Base-by-base conservation (phyloP, 2,797 vertebrate species). In the Trematomus bernacchii region DNA sequence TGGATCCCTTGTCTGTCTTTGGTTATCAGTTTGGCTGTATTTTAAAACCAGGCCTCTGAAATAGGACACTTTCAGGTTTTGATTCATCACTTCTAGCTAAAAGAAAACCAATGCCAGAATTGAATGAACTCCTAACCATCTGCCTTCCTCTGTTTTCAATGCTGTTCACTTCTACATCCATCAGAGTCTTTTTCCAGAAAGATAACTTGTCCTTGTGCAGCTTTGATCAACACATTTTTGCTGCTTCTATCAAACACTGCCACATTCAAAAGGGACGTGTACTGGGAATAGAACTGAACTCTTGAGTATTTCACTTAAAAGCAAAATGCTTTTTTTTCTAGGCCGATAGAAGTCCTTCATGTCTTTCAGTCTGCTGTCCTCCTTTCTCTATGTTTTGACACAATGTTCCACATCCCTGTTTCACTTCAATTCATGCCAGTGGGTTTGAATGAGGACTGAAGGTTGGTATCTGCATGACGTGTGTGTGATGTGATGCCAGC, bases 401-500 rank as follows among this genome's bases (percentile, higher is more conserved):
- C 18, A 12, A 9, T 18, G 30, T 48, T 48, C 33, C 44, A 18
- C 6, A 43, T 46, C 23, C 18, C 48, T 10, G 44, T 54, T 62
- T 54, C 12, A 62, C 23, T 71, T 40, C 18, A 21, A 2, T 16
- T 43, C 1, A 19, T 21, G 21, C 27, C 54, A 1, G n/a, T 47
- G 27, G 47, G 21, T 54, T 9, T 59, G 10, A 10, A 1, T 51
- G 65, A 51, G 1, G 3, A 13, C 2, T 52, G 52, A 48, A 51
- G 46, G 62, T 55, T 52, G n/a, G 4, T 43, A 14, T 13, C 3
- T 52, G 19, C 50, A 53, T 40, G 5, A 40, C 53, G 12, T 60
- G 23, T n/a, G 40, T 42, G 60, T 50, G 76, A 71, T 40, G 27
- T 14, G 70, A 77, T 70, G 73, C 54, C 73, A 71, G 80, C 59